phyloP scores from a whole-genome alignment of 2,113 vertebrate species.

The Nannobrachium achirus region DNA sequence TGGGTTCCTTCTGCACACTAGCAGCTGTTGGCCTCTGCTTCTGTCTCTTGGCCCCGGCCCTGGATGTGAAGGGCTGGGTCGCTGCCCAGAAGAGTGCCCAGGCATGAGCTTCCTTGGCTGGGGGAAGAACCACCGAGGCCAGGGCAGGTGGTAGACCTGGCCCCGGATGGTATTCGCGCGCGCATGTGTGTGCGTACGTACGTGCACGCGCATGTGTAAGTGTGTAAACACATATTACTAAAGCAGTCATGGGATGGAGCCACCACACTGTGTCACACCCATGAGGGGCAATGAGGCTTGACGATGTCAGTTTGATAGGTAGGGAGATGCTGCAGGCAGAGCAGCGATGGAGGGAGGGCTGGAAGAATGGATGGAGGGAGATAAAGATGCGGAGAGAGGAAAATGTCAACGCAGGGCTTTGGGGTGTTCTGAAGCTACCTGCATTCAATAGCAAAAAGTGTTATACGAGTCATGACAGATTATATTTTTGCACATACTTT shows the following conservation, averaged over 20 bases:
- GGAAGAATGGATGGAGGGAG: background rate
- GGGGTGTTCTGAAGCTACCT: background rate
- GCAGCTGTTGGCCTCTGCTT: slow-evolving; percentile 78
- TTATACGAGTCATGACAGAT: background rate
- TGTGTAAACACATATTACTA: slow-evolving; percentile 44
- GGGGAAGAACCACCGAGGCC: slow-evolving; percentile 52
- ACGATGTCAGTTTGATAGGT: slow-evolving; percentile 20
- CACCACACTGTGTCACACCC: slow-evolving; percentile 47
- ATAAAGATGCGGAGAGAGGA: no score
- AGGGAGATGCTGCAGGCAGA: slow-evolving; percentile 15
- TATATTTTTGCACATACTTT: background rate
- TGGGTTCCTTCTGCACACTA: slow-evolving; percentile 72
- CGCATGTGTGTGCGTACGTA: slow-evolving; percentile 21
- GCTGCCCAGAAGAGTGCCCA: slow-evolving; percentile 75
- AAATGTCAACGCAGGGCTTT: background rate
- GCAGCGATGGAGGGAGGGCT: background rate
- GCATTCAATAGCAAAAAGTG: background rate
- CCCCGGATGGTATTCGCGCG: slow-evolving; percentile 22
- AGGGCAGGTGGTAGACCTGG: slow-evolving; percentile 74
- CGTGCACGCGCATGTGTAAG: slow-evolving; percentile 7
- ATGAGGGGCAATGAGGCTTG: slow-evolving; percentile 43
- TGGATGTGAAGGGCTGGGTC: slow-evolving; percentile 70
- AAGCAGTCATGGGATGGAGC: slow-evolving; percentile 40
- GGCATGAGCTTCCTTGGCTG: slow-evolving; percentile 73
- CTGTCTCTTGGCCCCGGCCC: slow-evolving; percentile 64